Conservation (phyloP, 92 coral and sea anemone species). For the Paragorgia papillata region DNA sequence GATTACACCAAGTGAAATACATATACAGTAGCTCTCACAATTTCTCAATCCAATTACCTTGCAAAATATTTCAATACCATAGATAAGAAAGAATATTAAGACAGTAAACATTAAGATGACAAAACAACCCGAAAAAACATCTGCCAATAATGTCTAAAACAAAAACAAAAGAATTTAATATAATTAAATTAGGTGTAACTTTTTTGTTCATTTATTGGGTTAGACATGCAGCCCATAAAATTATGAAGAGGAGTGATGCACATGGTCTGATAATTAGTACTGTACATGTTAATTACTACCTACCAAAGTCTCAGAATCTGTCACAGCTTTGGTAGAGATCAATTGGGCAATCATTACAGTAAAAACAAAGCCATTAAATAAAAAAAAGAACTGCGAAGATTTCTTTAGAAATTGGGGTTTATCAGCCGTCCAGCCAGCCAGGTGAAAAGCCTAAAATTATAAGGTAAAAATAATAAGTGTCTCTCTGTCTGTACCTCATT, state of each 20-base stretch:
- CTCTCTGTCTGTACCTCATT: no score
- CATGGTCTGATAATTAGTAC: no score
- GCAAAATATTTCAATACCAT: conserved; percentile 93
- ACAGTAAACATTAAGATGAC: conserved; percentile 92
- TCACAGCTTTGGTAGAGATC: conserved; percentile 69
- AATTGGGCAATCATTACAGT: conserved; percentile 73
- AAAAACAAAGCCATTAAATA: conserved; percentile 75
- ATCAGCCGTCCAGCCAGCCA: conserved; percentile 84
- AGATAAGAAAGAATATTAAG: conserved; percentile 81
- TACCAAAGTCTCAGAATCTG: conserved; percentile 78
- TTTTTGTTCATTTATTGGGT: no score
- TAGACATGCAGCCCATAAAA: no score
- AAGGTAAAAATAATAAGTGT: background rate
- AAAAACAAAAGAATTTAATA: conserved; percentile 6
- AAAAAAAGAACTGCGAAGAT: conserved; percentile 68
- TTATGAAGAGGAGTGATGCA: no score
- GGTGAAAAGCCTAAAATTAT: conserved; percentile 80
- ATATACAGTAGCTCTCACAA: no score
- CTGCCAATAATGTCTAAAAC: conserved; percentile 64
- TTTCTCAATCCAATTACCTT: no score
- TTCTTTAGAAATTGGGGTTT: conserved; percentile 89
- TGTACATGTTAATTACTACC: background rate
- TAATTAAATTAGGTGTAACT: no score
- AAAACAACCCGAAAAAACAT: conserved; percentile 84
- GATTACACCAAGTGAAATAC: no score